A percentile compares a stretch with the other conserved stretches of the same genome.
Conservation (phyloP, 1,140 invertebrate genomes). For the Drosophila navojoa region DNA sequence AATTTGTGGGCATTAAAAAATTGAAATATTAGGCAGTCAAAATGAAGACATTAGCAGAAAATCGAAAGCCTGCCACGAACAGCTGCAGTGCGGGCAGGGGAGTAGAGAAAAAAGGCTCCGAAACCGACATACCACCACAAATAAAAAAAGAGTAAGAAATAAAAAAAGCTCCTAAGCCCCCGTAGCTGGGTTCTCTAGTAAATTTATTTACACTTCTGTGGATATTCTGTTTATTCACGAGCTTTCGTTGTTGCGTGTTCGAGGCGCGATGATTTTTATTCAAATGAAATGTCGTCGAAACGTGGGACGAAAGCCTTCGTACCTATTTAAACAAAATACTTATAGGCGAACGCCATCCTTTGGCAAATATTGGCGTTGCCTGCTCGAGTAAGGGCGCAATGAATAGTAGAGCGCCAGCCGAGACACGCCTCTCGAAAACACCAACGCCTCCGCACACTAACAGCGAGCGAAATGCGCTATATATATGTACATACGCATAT, state of each 20-base stretch:
- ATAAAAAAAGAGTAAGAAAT: not conserved
- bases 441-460: not conserved
- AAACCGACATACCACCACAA: conserved; percentile 3
- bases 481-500: conserved; percentile 34
- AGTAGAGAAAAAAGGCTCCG: not conserved
- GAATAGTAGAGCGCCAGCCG: conserved; percentile 43
- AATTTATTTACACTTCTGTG: conserved; percentile 73
- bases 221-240: conserved; percentile 77
- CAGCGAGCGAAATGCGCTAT: conserved; percentile 49
- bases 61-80: not conserved
- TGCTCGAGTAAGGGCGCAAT: conserved; percentile 37
- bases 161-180: not conserved
- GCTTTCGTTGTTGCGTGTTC: conserved; percentile 57
- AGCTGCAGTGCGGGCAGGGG: not conserved
- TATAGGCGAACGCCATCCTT: conserved; percentile 76
- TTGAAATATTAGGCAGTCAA: conserved; percentile 50
- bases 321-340: conserved; percentile 81
- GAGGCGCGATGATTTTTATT: conserved; percentile 55
- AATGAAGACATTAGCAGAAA: not conserved
- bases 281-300: conserved; percentile 27
- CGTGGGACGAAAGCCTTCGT: conserved; percentile 47
- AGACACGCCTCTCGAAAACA: conserved; percentile 31
- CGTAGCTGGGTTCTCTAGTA: conserved; percentile 42
- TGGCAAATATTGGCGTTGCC: conserved; percentile 68
- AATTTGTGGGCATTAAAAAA: conserved; percentile 47